Percentiles rank a stretch among this genome's conserved stretches.
Evolutionary conservation across 2,888 invertebrate species (phyloP).

Genomic region (Willowsia nigromaculata): DNA sequence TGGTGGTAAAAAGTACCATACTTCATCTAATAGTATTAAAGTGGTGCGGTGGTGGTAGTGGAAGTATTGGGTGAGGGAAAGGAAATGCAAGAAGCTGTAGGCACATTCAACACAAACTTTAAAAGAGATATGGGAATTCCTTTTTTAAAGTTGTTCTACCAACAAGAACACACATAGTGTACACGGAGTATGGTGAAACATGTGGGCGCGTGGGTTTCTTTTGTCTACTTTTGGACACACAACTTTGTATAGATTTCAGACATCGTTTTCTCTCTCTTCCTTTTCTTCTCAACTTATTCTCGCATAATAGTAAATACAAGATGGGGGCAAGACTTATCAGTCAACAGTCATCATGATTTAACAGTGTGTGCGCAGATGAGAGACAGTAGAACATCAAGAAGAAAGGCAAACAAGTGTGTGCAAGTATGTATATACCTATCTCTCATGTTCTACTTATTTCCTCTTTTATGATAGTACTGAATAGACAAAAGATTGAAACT

Average conservation of each 20-base stretch:
- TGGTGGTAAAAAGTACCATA: constrained; percentile 61
- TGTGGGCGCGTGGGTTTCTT: not conserved
- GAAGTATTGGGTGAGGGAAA: not conserved
- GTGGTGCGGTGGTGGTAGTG: not conserved
- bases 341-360: constrained; percentile 7
- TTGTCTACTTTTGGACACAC: not conserved
- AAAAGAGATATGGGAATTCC: constrained; percentile 29
- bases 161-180: not conserved
- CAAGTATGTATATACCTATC: not conserved
- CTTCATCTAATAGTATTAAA: constrained; percentile 1
- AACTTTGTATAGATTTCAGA: not conserved
- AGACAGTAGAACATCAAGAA: not conserved
- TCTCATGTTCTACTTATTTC: not conserved
- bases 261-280: not conserved
- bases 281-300: not conserved
- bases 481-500: not conserved
- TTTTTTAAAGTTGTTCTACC: constrained; percentile 10
- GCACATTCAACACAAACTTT: not conserved
- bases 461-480: not conserved
- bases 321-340: constrained; percentile 32
- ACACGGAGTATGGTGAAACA: not conserved
- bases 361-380: not conserved
- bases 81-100: not conserved
- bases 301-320: not conserved
- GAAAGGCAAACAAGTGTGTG: not conserved